A percentile compares a stretch with the other conserved stretches of the same genome.
Evolutionary conservation across 2,797 vertebrate genomes (phyloP).

Genomic region (Zenarchopterus dispar): DNA sequence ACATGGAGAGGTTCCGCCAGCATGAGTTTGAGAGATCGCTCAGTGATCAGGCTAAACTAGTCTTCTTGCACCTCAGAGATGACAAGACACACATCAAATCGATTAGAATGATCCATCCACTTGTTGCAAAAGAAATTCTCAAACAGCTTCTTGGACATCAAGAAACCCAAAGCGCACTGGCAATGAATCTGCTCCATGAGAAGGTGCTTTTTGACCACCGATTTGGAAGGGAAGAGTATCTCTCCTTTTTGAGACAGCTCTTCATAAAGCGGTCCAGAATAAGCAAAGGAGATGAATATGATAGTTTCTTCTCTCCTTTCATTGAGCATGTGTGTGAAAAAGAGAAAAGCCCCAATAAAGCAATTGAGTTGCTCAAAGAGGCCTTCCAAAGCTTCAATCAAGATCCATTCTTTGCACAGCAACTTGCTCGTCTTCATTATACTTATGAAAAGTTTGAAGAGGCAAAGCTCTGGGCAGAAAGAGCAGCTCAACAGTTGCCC

Average conservation of each 20-base stretch:
- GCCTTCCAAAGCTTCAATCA: conserved; percentile 80
- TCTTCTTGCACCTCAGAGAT: conserved; percentile 86
- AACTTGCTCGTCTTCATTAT: conserved; percentile 84
- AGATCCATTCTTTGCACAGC: conserved; percentile 86
- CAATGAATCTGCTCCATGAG: conserved; percentile 79
- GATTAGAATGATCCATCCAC: conserved; percentile 85
- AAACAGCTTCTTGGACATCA: conserved; percentile 75
- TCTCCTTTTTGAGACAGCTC: conserved; percentile 80
- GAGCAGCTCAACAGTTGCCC: conserved; percentile 75
- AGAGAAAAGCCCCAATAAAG: conserved; percentile 70
- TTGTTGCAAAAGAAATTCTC: conserved; percentile 87
- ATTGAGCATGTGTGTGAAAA: conserved; percentile 82
- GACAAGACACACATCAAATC: conserved; percentile 80
- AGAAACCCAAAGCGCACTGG: conserved; percentile 80
- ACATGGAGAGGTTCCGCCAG: conserved; percentile 58
- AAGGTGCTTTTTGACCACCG: conserved; percentile 81
- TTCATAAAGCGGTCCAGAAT: conserved; percentile 82
- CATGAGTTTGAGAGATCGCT: conserved; percentile 78
- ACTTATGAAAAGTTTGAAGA: conserved; percentile 80
- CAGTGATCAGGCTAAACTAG: conserved; percentile 80
- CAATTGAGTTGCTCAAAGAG: conserved; percentile 77
- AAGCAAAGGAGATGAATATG: conserved; percentile 81
- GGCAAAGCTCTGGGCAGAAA: conserved; percentile 81
- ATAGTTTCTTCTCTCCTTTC: conserved; percentile 85
- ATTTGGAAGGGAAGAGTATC: conserved; percentile 83